phyloP scores from a whole-genome alignment of 1,140 invertebrate genomes.

The Dolichoris vasculosae region DNA sequence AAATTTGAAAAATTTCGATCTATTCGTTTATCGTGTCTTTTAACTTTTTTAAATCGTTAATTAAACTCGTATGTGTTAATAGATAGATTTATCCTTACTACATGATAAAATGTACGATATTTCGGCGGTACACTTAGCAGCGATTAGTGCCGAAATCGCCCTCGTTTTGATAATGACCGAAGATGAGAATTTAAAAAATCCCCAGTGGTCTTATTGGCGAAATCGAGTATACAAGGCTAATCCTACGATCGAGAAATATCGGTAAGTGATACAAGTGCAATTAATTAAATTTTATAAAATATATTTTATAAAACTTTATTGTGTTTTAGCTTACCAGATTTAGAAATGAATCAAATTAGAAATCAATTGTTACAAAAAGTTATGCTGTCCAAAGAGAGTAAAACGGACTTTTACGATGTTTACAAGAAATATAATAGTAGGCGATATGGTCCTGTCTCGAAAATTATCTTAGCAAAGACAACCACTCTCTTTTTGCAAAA shows the following conservation, averaged over 20 bases:
- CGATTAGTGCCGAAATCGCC: slow-evolving; percentile 48
- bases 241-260: slow-evolving; percentile 26
- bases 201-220: slow-evolving; percentile 53
- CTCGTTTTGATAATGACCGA: slow-evolving; percentile 44
- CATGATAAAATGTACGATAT: slow-evolving; percentile 49
- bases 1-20: too few species aligned
- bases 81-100: slow-evolving; percentile 62
- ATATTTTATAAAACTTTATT: background rate
- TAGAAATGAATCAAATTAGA: slow-evolving; percentile 37
- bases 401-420: slow-evolving; percentile 33
- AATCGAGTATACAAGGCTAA: slow-evolving; percentile 9
- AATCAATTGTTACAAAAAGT: slow-evolving; percentile 46
- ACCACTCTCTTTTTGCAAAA: background rate
- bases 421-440: slow-evolving; percentile 60
- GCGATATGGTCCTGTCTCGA: slow-evolving; percentile 52
- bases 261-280: background rate
- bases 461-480: slow-evolving; percentile 42
- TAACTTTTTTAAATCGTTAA: too few species aligned
- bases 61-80: background rate
- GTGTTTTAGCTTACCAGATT: slow-evolving; percentile 41
- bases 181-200: background rate
- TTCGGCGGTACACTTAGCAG: slow-evolving; percentile 46
- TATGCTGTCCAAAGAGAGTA: background rate
- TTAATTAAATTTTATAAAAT: background rate
- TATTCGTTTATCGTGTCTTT: too few species aligned